A percentile compares a stretch with the other conserved stretches of the same genome.
phyloP scores from a whole-genome alignment of 64 coral and sea anemone species.

The Trachythela sp. region DNA sequence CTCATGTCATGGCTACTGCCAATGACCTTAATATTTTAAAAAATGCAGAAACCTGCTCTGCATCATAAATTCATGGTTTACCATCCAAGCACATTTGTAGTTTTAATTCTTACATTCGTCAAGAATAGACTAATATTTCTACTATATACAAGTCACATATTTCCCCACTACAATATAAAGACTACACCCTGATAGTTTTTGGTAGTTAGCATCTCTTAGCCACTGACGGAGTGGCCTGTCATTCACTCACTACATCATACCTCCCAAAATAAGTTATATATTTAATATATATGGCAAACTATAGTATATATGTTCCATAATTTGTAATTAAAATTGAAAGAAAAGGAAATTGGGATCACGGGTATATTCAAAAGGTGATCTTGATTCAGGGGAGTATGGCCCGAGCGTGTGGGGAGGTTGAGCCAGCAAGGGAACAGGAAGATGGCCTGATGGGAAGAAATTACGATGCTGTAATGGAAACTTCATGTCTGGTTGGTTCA shows the following conservation, averaged over 20 bases:
- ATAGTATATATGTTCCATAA: slow-evolving; percentile 6
- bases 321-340: slow-evolving; percentile 17
- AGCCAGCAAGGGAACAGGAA: not conserved
- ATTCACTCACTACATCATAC: not conserved
- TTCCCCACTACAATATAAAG: not conserved
- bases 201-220: not conserved
- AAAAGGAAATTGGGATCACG: slow-evolving; percentile 24
- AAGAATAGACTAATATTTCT: slow-evolving; percentile 8
- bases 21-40: not conserved
- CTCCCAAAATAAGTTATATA: slow-evolving; percentile 11
- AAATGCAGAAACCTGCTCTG: slow-evolving; percentile 11
- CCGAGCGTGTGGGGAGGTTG: not conserved
- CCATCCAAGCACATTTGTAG: not conserved
- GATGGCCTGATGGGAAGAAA: not conserved
- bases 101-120: slow-evolving; percentile 4
- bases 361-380: not conserved
- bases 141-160: not conserved
- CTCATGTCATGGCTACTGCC: not conserved
- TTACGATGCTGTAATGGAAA: not conserved
- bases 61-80: not conserved
- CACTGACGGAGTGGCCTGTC: not conserved
- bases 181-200: not conserved
- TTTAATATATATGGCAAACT: slow-evolving; percentile 20
- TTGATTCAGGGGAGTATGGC: not conserved
- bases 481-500: not conserved